Base-by-base conservation (phyloP, 2,797 vertebrate species). In the Luscinia luscinia region DNA sequence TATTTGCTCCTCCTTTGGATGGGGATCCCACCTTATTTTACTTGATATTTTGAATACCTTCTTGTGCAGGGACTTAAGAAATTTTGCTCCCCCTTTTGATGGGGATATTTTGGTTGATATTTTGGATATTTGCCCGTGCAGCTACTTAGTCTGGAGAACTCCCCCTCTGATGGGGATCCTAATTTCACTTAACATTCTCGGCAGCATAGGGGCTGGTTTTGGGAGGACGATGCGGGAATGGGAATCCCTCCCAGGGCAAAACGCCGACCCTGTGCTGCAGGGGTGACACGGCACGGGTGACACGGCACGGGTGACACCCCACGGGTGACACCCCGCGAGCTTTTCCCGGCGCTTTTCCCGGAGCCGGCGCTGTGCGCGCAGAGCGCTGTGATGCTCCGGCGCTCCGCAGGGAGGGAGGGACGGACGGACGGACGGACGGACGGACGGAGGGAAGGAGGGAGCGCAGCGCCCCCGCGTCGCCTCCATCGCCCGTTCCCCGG, bases 151-250 rank as follows among this genome's bases (percentile, higher is more conserved):
- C 55, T 36, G 55, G 13, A 70, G 14, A 52, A 4, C 9, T 17
- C 46, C 38, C 32, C 17, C 26, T 52, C 4, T 11, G 5, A 11
- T 2, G 27, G 18, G 4, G 3, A 32, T 26, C 55, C 38, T 9
- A 3, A 73, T 55, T 48, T 16, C 13, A 0, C 11, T 8, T 3
- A 1, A 8, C 0, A 23, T 8, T 19, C 54, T 24, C 12, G 30
- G 0, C 0, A 10, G 1, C 1, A 0, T 32, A 3, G 41, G 69
- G 18, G 64, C 17, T 5, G 55, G 2, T 54, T 61, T 18, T 2
- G 4, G 5, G 16, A 38, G 38, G 38, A 38, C 1, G 55, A 5
- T 16, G 40, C 15, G 18, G 8, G 1, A 0, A 2, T 7, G 46
- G 72, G 52, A 24, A 48, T 22, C 61, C 28, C 17, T 0, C 15